Evolutionary conservation across 1,140 invertebrate species (phyloP).

Genomic region (Oncopeltus fasciatus): DNA sequence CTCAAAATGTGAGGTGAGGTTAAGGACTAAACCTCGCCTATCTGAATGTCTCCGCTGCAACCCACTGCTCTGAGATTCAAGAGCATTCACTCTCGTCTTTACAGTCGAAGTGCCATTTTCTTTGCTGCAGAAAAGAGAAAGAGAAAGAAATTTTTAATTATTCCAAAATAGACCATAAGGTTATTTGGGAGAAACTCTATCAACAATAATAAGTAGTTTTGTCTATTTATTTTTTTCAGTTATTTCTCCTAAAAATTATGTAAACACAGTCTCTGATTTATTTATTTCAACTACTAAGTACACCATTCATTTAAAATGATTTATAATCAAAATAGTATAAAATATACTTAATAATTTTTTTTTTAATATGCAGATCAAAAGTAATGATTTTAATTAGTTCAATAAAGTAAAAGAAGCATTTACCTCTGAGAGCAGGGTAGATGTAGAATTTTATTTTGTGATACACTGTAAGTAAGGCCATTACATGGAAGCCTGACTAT

Average conservation of each 20-base stretch:
- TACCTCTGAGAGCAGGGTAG: constrained; percentile 32
- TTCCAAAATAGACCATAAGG: too few species aligned
- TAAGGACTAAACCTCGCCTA: constrained; percentile 44
- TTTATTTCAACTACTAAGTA: background rate
- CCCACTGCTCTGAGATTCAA: constrained; percentile 34
- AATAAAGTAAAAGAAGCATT: too few species aligned
- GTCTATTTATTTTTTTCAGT: too few species aligned
- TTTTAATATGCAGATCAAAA: background rate
- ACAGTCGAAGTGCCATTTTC: constrained; percentile 34
- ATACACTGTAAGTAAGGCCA: constrained; percentile 72
- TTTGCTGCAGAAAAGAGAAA: constrained; percentile 19
- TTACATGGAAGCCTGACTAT: constrained; percentile 63
- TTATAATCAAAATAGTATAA: background rate
- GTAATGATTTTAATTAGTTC: background rate
- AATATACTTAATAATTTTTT: background rate
- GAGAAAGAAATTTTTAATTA: too few species aligned
- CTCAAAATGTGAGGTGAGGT: constrained; percentile 44
- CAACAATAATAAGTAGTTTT: too few species aligned
- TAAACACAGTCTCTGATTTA: too few species aligned
- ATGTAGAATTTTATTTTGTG: constrained; percentile 74
- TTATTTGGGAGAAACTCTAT: too few species aligned
- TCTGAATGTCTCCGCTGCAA: constrained; percentile 26
- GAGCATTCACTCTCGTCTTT: constrained; percentile 45
- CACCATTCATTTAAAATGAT: background rate
- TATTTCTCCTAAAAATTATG: too few species aligned